phyloP scores from a whole-genome alignment of 2,888 invertebrate species.

The Doris montereyensis region DNA sequence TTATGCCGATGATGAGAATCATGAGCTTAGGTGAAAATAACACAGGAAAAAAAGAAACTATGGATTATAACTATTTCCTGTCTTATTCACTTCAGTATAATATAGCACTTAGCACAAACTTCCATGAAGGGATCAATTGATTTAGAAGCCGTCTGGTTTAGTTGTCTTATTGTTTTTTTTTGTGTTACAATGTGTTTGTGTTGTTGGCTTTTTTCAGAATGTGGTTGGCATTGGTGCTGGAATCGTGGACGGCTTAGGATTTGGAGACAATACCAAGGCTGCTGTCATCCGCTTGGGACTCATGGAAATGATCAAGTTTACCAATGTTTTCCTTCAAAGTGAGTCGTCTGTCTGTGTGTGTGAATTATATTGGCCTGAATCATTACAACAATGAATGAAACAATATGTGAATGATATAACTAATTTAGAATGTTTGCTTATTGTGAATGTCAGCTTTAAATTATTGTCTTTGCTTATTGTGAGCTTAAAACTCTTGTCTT shows the following conservation, averaged over 20 bases:
- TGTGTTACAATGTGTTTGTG: not conserved
- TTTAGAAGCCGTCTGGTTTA: too few relatives aligned
- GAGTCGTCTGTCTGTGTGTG: not conserved
- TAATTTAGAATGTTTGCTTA: not conserved
- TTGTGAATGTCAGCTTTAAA: not conserved
- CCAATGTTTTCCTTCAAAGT: conserved; percentile 76
- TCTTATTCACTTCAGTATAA: too few relatives aligned
- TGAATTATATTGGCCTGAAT: not conserved
- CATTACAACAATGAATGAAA: not conserved
- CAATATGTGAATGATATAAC: too few relatives aligned
- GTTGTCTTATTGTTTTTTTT: too few relatives aligned
- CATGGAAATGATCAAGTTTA: conserved; percentile 99
- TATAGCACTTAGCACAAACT: too few relatives aligned
- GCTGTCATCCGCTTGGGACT: conserved; percentile 97
- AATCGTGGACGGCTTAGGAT: conserved; percentile 94
- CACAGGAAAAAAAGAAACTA: too few relatives aligned
- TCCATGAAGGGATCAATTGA: too few relatives aligned
- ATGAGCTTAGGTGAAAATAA: too few relatives aligned
- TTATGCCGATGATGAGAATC: too few relatives aligned
- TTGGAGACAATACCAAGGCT: conserved; percentile 98
- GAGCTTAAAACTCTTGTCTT: too few relatives aligned
- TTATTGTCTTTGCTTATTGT: too few relatives aligned
- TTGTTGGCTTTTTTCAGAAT: conserved; percentile 79
- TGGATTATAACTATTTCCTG: too few relatives aligned
- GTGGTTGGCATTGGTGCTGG: conserved; percentile 99